A percentile compares a stretch with the other conserved stretches of the same genome.
Evolutionary conservation across 2,797 vertebrate species (phyloP).

Genomic region (Cyclura pinguis): DNA sequence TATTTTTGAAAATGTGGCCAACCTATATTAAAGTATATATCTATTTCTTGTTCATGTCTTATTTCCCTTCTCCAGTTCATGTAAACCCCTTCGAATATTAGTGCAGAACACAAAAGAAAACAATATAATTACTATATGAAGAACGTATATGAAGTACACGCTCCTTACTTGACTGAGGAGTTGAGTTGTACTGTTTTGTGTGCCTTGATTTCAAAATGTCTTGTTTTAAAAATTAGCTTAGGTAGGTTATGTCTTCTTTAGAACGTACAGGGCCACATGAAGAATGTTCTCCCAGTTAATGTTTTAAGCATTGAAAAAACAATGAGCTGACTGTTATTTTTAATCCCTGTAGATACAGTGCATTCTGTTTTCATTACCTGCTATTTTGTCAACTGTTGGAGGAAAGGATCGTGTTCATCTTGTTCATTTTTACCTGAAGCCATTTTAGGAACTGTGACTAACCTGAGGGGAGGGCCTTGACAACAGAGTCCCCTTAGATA

Average conservation of each 20-base stretch:
- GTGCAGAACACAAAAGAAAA: not conserved
- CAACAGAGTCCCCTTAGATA: too few relatives aligned
- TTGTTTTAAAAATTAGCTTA: not conserved
- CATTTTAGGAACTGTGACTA: not conserved
- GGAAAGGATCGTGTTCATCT: constrained; percentile 3
- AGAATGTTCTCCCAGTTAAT: not conserved
- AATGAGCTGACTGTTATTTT: not conserved
- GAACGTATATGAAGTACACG: not conserved
- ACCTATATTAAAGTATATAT: too few relatives aligned
- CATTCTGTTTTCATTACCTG: constrained; percentile 20
- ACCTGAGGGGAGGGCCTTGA: too few relatives aligned
- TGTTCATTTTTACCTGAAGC: not conserved
- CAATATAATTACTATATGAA: not conserved
- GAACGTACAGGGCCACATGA: too few relatives aligned
- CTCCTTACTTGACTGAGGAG: too few relatives aligned
- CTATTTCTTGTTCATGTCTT: too few relatives aligned
- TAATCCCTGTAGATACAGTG: constrained; percentile 29
- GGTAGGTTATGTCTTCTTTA: too few relatives aligned
- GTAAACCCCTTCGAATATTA: too few relatives aligned
- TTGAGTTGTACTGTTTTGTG: not conserved
- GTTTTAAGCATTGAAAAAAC: constrained; percentile 1
- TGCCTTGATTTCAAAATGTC: not conserved
- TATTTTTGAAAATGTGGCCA: too few relatives aligned
- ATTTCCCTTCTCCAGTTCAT: too few relatives aligned
- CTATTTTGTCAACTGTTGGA: not conserved